Evolutionary conservation across 2,113 vertebrate genomes (phyloP).

Genomic region (Podarcis cretensis): DNA sequence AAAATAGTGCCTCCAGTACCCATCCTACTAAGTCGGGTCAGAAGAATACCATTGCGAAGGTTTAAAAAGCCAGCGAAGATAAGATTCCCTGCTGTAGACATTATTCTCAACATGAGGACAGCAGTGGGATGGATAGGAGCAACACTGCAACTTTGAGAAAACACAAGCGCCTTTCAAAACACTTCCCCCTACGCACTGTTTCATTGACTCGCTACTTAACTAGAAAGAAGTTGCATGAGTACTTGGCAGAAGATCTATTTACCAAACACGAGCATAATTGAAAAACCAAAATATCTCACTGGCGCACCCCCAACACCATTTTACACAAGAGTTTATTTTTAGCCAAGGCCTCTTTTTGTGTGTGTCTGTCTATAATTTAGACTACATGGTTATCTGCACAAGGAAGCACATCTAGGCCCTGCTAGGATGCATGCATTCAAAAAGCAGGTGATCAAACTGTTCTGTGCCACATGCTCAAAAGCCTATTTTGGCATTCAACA

Average conservation of each 20-base stretch:
- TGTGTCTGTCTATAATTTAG: neutral
- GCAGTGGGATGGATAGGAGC: too few species aligned
- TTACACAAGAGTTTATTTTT: neutral
- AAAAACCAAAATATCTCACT: neutral
- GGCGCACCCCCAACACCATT: neutral
- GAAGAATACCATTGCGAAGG: too few species aligned
- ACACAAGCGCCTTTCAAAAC: too few species aligned
- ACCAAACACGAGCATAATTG: neutral
- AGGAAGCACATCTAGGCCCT: neutral
- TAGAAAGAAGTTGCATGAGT: neutral
- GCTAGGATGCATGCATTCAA: neutral
- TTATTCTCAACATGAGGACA: too few species aligned
- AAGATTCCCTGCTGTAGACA: too few species aligned
- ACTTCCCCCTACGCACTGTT: too few species aligned
- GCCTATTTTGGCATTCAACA: neutral
- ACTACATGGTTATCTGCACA: slow-evolving; percentile 1
- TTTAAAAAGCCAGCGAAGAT: too few species aligned
- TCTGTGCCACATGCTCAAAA: neutral
- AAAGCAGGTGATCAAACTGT: slow-evolving; percentile 25
- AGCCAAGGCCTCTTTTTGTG: neutral
- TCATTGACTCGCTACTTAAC: neutral
- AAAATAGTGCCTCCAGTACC: too few species aligned
- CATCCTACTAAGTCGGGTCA: too few species aligned
- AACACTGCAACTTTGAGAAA: too few species aligned
- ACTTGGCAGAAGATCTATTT: neutral